phyloP scores from a whole-genome alignment of 1,140 invertebrate genomes.

The Metaphire vulgaris region DNA sequence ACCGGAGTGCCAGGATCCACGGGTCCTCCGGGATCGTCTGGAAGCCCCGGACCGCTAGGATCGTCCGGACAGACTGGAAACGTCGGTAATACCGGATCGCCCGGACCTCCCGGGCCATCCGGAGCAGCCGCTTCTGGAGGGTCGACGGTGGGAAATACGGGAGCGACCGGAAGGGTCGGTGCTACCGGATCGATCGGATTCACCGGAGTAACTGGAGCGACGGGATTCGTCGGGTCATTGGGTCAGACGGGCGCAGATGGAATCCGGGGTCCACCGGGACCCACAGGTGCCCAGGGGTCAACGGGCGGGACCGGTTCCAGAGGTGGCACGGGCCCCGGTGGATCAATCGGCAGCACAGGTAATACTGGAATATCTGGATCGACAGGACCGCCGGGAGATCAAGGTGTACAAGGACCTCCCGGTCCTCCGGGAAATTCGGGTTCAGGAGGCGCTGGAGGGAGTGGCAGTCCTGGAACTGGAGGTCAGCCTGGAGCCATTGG shows the following conservation, averaged over 20 bases:
- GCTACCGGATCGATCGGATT: neutral
- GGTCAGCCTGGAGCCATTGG: conserved; percentile 32
- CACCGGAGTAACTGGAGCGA: neutral
- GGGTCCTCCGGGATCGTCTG: conserved; percentile 1
- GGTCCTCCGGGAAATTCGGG: conserved; percentile 3
- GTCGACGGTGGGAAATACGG: neutral
- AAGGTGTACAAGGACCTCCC: neutral
- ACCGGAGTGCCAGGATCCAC: conserved; percentile 6
- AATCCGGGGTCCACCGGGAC: conserved; percentile 28
- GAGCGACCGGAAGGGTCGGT: neutral
- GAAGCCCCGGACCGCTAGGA: neutral
- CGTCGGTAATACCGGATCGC: conserved; percentile 7
- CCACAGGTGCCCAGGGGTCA: neutral
- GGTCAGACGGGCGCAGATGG: conserved; percentile 27
- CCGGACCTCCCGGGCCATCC: neutral
- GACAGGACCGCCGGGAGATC: conserved; percentile 10
- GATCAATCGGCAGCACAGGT: conserved; percentile 6
- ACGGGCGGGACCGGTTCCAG: conserved; percentile 1
- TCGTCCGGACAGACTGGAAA: conserved; percentile 15
- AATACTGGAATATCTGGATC: conserved; percentile 8
- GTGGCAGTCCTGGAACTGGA: neutral
- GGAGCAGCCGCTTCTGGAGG: neutral
- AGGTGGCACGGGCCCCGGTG: conserved; percentile 9
- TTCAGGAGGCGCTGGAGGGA: conserved; percentile 1
- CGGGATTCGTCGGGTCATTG: neutral